Evolutionary conservation across 1,140 invertebrate species (phyloP), one percentile per base, ranked within the genome.

Genomic region (Sminthurinus signatus): DNA sequence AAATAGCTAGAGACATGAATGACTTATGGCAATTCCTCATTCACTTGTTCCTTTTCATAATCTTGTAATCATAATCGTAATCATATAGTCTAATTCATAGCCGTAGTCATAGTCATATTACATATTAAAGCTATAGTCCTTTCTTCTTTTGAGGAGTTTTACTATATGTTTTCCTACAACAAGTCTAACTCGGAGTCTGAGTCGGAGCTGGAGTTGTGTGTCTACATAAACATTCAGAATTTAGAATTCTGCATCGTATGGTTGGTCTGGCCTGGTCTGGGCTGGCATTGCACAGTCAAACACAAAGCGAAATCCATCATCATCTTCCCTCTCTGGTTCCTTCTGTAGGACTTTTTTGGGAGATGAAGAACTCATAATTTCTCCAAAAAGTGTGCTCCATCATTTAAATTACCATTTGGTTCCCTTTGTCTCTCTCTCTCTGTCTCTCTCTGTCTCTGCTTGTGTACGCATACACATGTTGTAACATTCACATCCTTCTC

Each of bases 261-360:
- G n/a, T n/a, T n/a, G n/a, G n/a, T n/a, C n/a, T n/a, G n/a, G n/a
- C n/a, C n/a, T n/a, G n/a, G n/a, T n/a, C n/a, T n/a, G n/a, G n/a
- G n/a, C n/a, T n/a, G n/a, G n/a, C n/a, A n/a, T n/a, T n/a, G n/a
- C n/a, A n/a, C n/a, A n/a, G n/a, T n/a, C n/a, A n/a, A n/a, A n/a
- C n/a, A n/a, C n/a, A 50, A 52, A 46, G 48, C 28, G 21, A 52
- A 62, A 62, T 62, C 60, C 60, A 62, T 62, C 60, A 62, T 62
- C 56, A 58, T 58, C 56, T 36, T 36, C 15, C 15, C n/a, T n/a
- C n/a, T n/a, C n/a, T n/a, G n/a, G n/a, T n/a, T n/a, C n/a, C n/a
- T n/a, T n/a, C n/a, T n/a, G n/a, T n/a, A n/a, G 8, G 17, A 39
- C 8, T 8, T 17, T 39, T 8, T 46, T 46, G 27, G 27, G n/a